Evolutionary conservation across 2,113 vertebrate genomes (phyloP).

Genomic region (Rhinogobius similis): DNA sequence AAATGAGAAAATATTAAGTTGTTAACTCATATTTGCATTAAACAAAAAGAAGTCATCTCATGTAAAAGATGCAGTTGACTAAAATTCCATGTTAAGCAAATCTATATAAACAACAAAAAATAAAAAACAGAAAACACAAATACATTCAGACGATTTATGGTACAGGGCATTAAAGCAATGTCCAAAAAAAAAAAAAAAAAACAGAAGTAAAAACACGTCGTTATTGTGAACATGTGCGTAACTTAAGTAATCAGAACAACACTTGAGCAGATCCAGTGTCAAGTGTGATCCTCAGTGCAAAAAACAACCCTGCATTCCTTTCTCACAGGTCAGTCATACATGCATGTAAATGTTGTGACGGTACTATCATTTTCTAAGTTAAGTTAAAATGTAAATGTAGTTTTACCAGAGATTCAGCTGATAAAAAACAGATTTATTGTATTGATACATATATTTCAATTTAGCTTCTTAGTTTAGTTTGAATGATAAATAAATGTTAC

Average conservation of each 20-base stretch:
- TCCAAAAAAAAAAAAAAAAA: no score
- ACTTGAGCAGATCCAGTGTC: background rate
- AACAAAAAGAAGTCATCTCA: background rate
- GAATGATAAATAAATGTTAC: no score
- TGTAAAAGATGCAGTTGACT: background rate
- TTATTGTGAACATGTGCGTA: background rate
- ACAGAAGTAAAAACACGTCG: background rate
- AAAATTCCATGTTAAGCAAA: no score
- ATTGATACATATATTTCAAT: no score
- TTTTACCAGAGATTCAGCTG: no score
- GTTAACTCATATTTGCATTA: background rate
- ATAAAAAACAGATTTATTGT: no score
- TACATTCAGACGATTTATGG: background rate
- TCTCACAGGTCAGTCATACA: no score
- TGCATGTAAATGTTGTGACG: no score
- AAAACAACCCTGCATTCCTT: background rate
- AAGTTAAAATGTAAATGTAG: no score
- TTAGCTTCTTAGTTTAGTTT: no score
- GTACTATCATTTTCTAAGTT: no score
- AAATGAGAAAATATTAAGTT: constrained; percentile 18
- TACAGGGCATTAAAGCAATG: no score
- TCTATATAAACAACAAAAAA: background rate
- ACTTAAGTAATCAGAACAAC: background rate
- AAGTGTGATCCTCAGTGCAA: background rate
- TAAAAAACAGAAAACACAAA: background rate